Evolutionary conservation across 2,113 vertebrate species (phyloP), one percentile per base, ranked within the genome.

Genomic region (Coreoperca whiteheadi): DNA sequence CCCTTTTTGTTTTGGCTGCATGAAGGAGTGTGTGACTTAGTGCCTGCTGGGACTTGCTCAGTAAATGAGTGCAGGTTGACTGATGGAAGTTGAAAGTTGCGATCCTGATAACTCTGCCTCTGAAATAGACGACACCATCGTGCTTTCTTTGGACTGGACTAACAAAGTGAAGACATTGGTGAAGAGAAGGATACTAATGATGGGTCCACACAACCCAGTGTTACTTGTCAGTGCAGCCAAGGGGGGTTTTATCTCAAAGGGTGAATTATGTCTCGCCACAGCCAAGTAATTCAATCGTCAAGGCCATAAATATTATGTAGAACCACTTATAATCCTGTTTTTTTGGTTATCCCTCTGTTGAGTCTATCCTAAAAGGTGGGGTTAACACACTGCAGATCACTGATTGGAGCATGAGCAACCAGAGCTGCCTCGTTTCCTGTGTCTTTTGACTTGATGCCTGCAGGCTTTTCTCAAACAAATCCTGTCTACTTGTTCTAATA

Each of bases 11-110:
- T 81, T 41, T 48, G 64, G 73, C 37, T 70, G 53, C 59, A 41
- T 39, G 61, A 66, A 69, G 67, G 57, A 74, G 8, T 53, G 77
- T 28, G 51, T 54, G 68, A 84, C 75, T 60, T 53, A 25, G 41
- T n/a, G 53, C 56, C 59, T 71, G 72, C 34, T 78, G 84, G 65
- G 73, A 82, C 30, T 72, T 46, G 46, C 78, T 87, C 79, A 37
- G 65, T 81, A 76, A 86, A 82, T 79, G 67, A 83, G 66, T 61
- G 54, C 11, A 12, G 57, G 34, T 63, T 85, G 85, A 87, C 37
- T 81, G 74, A 80, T 15, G 61, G 48, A 57, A 84, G 66, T 61
- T 86, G 53, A 85, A 71, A 66, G 84, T 79, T 84, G 57, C 2
- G 6, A 69, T 68, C 50, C 34, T 69, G 46, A 74, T 67, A 79